Percentiles rank a stretch among this genome's conserved stretches.
phyloP scores from a whole-genome alignment of 2,797 vertebrate genomes.

The Benthosema pterotum region DNA sequence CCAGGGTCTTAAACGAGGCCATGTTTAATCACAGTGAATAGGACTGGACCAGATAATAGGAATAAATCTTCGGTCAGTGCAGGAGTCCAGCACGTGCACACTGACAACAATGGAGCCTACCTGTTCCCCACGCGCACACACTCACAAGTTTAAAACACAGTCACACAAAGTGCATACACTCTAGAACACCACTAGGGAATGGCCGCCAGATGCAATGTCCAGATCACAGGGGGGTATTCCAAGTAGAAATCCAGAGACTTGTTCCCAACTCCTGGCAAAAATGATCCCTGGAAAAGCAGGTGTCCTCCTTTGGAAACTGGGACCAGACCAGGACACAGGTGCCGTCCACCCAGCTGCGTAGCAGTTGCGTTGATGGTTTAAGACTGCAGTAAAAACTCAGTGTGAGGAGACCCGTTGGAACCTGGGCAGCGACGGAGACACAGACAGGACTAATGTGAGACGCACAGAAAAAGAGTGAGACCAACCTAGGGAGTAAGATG shows the following conservation, averaged over 20 bases:
- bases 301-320: constrained; percentile 48
- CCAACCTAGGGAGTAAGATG: constrained; percentile 79
- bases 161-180: constrained; percentile 35
- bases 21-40: constrained; percentile 65
- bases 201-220: constrained; percentile 53
- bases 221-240: constrained; percentile 69
- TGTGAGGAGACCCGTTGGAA: constrained; percentile 64
- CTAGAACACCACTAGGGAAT: constrained; percentile 32
- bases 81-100: constrained; percentile 65
- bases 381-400: constrained; percentile 54
- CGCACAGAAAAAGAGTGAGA: constrained; percentile 78
- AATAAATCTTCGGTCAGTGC: constrained; percentile 68
- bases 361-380: constrained; percentile 49
- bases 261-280: constrained; percentile 60
- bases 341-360: constrained; percentile 54
- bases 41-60: constrained; percentile 35
- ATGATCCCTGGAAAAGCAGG: constrained; percentile 59
- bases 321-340: constrained; percentile 42
- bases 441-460: constrained; percentile 76
- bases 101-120: constrained; percentile 50
- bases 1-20: constrained; percentile 84
- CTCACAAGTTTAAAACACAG: constrained; percentile 42
- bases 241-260: constrained; percentile 67
- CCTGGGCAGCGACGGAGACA: constrained; percentile 70
- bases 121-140: constrained; percentile 42